phyloP scores from a whole-genome alignment of 1,140 invertebrate species.

The Brachionus manjavacas region DNA sequence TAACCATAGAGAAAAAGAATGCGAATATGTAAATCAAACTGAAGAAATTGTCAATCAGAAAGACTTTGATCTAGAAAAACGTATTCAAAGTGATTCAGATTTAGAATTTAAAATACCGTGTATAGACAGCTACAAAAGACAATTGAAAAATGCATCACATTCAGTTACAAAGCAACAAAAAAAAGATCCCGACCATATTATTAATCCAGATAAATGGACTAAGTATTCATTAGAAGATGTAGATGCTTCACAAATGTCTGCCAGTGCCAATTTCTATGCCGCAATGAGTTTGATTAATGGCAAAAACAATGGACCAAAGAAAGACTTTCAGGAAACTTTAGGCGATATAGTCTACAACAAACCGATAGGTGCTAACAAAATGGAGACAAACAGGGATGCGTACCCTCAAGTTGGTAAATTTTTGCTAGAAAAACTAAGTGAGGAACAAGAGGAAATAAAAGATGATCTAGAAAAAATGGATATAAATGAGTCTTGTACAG shows the following conservation, averaged over 20 bases:
- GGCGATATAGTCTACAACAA: slow-evolving; percentile 17
- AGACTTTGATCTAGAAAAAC: background rate
- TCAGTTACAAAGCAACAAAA: background rate
- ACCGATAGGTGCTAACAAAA: slow-evolving; percentile 17
- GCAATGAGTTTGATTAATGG: slow-evolving; percentile 28
- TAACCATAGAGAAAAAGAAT: background rate
- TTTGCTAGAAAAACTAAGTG: background rate
- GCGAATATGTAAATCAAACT: background rate
- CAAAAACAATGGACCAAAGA: background rate
- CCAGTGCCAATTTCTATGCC: background rate
- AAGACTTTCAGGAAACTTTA: background rate
- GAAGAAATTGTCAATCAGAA: background rate
- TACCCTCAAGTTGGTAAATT: background rate
- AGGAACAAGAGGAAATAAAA: background rate
- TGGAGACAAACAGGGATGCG: background rate
- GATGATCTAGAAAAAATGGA: slow-evolving; percentile 17
- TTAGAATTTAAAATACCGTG: slow-evolving; percentile 13
- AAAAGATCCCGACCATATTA: background rate
- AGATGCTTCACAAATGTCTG: background rate
- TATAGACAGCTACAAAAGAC: background rate
- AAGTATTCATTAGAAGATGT: slow-evolving; percentile 38
- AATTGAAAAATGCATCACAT: background rate
- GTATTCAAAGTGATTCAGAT: background rate
- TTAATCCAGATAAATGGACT: slow-evolving; percentile 20
- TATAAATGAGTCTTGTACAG: background rate